Conservation (phyloP, 92 coral and sea anemone species). For the Epizoanthus ramosus region DNA sequence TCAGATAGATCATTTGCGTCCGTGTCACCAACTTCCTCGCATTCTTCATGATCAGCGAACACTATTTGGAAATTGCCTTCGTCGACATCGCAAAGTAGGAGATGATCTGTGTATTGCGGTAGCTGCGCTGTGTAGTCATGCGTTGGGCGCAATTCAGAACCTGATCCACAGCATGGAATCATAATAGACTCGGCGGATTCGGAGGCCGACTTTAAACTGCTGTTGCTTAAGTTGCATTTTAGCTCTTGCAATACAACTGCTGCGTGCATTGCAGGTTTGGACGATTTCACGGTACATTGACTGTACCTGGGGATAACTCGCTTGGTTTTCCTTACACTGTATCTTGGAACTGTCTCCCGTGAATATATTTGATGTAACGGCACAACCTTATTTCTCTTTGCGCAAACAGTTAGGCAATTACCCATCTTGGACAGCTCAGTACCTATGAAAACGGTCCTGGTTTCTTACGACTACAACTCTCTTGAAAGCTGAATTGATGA, state of each 20-base stretch:
- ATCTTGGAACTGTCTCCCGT: no score
- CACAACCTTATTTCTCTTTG: no score
- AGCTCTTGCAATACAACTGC: not conserved
- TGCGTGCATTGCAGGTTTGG: not conserved
- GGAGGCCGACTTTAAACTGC: not conserved
- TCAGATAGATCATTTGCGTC: not conserved
- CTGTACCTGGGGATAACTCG: not conserved
- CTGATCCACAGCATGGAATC: slow-evolving; percentile 1
- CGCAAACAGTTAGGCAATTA: no score
- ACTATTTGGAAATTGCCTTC: not conserved
- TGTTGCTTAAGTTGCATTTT: not conserved
- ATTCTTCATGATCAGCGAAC: slow-evolving; percentile 3
- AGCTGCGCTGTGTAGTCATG: slow-evolving; percentile 5
- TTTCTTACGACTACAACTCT: no score
- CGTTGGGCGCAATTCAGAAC: slow-evolving; percentile 6
- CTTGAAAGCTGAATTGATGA: no score
- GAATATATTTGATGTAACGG: no score
- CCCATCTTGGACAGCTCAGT: no score
- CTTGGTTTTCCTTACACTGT: not conserved
- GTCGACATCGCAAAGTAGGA: slow-evolving; percentile 1
- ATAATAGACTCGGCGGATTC: slow-evolving; percentile 20
- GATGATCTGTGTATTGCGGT: slow-evolving; percentile 15
- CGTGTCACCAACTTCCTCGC: not conserved
- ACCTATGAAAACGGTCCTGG: no score
- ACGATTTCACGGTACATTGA: slow-evolving; percentile 5